phyloP scores from a whole-genome alignment of 2,888 invertebrate genomes.

The Acronicta psi region DNA sequence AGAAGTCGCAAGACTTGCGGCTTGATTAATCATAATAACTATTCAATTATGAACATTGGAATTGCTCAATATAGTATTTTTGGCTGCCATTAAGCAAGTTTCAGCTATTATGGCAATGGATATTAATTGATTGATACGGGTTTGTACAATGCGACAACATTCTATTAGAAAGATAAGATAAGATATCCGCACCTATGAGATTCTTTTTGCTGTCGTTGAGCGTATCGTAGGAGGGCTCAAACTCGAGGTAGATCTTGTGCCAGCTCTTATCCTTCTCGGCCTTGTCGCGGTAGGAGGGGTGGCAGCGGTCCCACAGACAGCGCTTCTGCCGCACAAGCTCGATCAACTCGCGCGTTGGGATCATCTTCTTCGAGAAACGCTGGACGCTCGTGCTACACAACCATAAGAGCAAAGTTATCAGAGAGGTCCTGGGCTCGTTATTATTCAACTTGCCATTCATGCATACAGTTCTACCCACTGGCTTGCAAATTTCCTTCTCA shows the following conservation, averaged over 20 bases:
- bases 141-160: no score
- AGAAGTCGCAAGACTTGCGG: no score
- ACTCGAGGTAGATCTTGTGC: slow-evolving; percentile 59
- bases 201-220: slow-evolving; percentile 53
- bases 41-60: no score
- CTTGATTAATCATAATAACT: no score
- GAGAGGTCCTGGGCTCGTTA: no score
- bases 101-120: no score
- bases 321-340: slow-evolving; percentile 52
- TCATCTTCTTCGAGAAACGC: slow-evolving; percentile 41
- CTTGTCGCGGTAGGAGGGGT: slow-evolving; percentile 54
- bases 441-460: no score
- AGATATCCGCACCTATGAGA: slow-evolving; percentile 57
- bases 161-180: not conserved
- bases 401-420: not conserved
- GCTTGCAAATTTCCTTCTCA: no score
- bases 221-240: slow-evolving; percentile 62
- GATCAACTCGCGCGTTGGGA: slow-evolving; percentile 63
- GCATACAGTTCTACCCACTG: no score
- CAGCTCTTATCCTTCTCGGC: slow-evolving; percentile 57
- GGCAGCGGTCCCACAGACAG: slow-evolving; percentile 62
- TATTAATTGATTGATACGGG: no score
- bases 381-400: slow-evolving; percentile 32
- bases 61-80: no score
- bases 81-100: no score